Percentiles rank a stretch among this genome's conserved stretches.
phyloP scores from a whole-genome alignment of 2,113 vertebrate genomes.

The Columba janthina region DNA sequence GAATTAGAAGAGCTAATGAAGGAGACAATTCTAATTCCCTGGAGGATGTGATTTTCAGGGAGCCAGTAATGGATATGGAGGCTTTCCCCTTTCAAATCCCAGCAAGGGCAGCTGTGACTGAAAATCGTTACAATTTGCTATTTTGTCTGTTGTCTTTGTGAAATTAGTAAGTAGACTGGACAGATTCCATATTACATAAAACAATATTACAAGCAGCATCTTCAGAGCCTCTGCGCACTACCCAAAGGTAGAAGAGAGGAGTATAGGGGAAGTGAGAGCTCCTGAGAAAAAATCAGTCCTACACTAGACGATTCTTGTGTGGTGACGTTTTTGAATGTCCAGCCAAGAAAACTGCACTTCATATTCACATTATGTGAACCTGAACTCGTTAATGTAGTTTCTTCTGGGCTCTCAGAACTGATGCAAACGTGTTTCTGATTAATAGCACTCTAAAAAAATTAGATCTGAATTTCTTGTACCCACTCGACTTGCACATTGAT shows the following conservation, averaged over 20 bases:
- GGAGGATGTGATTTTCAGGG: neutral
- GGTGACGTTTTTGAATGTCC: neutral
- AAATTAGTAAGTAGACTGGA: constrained; percentile 19
- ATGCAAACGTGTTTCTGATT: neutral
- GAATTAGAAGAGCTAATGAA: neutral
- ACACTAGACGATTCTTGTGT: fast-evolving
- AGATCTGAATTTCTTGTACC: neutral
- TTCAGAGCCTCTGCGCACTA: neutral
- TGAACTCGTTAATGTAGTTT: neutral
- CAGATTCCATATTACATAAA: constrained; percentile 32
- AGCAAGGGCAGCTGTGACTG: neutral
- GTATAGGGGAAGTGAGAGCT: neutral
- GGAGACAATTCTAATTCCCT: neutral
- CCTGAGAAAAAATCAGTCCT: neutral
- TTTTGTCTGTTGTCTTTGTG: neutral
- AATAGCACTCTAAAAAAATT: neutral
- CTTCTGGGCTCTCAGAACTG: neutral
- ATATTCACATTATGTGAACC: neutral
- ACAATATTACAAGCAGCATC: neutral
- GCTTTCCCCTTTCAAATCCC: constrained; percentile 1
- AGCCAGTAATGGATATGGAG: neutral
- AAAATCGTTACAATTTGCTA: constrained; percentile 20
- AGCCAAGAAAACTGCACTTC: neutral
- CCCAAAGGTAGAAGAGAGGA: neutral
- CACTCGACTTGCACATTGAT: fast-evolving